Base-by-base conservation (phyloP, 2,113 vertebrate species). In the Peucedramus taeniatus region DNA sequence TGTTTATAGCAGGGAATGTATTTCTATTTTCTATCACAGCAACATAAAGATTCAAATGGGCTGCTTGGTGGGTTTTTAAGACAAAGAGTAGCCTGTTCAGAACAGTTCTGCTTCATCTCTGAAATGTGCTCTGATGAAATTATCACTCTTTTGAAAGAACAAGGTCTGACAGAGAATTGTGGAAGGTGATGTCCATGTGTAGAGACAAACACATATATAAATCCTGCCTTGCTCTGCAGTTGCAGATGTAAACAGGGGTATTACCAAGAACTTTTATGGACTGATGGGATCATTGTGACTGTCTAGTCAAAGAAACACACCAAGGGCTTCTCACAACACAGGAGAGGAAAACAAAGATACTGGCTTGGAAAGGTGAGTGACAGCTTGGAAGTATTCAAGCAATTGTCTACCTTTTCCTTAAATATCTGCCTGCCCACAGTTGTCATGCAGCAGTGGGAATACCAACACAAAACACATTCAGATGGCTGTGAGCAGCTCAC, bases 61-160 rank as follows among this genome's bases (percentile, higher is more conserved):
- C 9, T 5, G 1, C 28, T 75, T 12, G 12, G 33, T 12, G 39
- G 1, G 1, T 80, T 80, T 57, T 51, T 27, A 63, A 28, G 23
- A 54, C 0, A 2, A 26, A n/a, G 15, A 42, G 18, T 1, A 56
- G 23, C 6, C 15, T 12, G 7, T 2, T 33, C 30, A 50, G 16
- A 40, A 30, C 13, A 27, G 30, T 6, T 68, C 49, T 50, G 49
- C 54, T 74, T 54, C 7, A 50, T 17, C 30, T 68, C 26, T 42
- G 50, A 75, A 87, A 50, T 19, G 17, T 2, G 13, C 20, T 17
- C 31, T 27, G 35, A 87, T 45, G 14, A 76, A 80, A 80, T 18
- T 22, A 53, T 3, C 51, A 7, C 11, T 42, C 5, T 35, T 79
- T 24, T 51, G 28, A 77, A 84, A 84, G 64, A 22, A 11, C 13